These are phyloP conservation scores for Eugnorisma glareosa DNA, from an alignment of 2,888 invertebrate genomes.

Conservation along the genomic window DNA sequence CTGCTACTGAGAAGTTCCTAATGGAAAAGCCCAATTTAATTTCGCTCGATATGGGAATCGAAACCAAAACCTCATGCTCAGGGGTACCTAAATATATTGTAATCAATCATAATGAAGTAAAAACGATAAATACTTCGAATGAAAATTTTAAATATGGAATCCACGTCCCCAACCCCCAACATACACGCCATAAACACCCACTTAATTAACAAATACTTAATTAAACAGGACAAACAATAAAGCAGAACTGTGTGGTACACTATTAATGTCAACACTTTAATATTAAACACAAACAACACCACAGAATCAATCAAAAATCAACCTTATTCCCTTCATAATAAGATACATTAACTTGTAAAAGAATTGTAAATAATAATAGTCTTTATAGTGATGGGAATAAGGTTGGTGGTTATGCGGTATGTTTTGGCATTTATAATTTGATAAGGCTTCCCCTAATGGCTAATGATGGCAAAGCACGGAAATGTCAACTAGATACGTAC, in stretches of 20 bases:
- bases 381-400: conserved; percentile 39
- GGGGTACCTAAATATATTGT: background rate
- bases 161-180: conserved; percentile 13
- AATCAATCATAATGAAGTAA: background rate
- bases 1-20: background rate
- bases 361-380: conserved; percentile 23
- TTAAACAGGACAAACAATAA: conserved; percentile 62
- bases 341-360: conserved; percentile 9
- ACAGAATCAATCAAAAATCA: conserved; percentile 41
- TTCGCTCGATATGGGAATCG: background rate
- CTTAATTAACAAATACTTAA: conserved; percentile 66
- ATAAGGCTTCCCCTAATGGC: conserved; percentile 59
- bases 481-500: conserved; percentile 67
- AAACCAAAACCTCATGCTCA: background rate
- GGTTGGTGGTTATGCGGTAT: conserved; percentile 34
- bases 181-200: conserved; percentile 52
- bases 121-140: background rate
- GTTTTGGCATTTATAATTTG: conserved; percentile 65
- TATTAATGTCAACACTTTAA: conserved; percentile 63
- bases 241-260: conserved; percentile 58
- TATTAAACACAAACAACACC: conserved; percentile 29
- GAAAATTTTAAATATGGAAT: conserved; percentile 33
- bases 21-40: background rate
- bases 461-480: conserved; percentile 68
- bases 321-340: conserved; percentile 17